Conservation (phyloP, 2,797 vertebrate species). For the Alcedo quadribrachys region DNA sequence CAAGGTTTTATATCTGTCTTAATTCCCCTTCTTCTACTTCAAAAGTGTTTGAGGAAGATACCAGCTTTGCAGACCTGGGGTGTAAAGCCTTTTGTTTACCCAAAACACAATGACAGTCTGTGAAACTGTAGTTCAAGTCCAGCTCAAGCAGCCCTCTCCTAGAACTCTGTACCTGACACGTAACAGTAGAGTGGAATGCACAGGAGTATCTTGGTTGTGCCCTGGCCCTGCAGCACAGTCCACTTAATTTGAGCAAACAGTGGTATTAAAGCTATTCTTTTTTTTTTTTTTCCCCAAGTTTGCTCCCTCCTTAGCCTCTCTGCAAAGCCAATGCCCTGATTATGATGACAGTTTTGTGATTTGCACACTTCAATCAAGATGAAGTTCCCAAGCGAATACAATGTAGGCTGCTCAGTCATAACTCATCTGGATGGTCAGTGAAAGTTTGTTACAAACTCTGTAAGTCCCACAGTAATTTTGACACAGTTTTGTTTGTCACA, state of each 20-base stretch:
- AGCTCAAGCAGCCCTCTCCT: background rate
- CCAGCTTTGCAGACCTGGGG: background rate
- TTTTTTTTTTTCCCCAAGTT: background rate
- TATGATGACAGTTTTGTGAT: background rate
- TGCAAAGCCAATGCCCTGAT: background rate
- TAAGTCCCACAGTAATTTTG: background rate
- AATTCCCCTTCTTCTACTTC: background rate
- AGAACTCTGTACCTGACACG: background rate
- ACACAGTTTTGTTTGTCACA: background rate
- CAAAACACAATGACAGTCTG: background rate
- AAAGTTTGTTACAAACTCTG: background rate
- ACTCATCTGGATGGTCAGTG: background rate
- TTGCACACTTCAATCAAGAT: background rate
- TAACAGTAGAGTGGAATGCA: background rate
- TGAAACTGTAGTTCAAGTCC: background rate
- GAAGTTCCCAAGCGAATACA: background rate
- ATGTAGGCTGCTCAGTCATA: background rate
- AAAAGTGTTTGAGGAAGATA: slow-evolving; percentile 10
- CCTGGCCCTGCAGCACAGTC: background rate
- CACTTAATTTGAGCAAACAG: background rate
- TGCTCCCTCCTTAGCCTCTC: background rate
- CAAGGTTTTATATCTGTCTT: background rate
- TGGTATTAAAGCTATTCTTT: background rate
- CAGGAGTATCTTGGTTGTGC: background rate
- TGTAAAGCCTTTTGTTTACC: background rate